These are phyloP conservation scores for Mactra quadrangularis DNA, from an alignment of 1,140 invertebrate genomes.

Conservation along the genomic window DNA sequence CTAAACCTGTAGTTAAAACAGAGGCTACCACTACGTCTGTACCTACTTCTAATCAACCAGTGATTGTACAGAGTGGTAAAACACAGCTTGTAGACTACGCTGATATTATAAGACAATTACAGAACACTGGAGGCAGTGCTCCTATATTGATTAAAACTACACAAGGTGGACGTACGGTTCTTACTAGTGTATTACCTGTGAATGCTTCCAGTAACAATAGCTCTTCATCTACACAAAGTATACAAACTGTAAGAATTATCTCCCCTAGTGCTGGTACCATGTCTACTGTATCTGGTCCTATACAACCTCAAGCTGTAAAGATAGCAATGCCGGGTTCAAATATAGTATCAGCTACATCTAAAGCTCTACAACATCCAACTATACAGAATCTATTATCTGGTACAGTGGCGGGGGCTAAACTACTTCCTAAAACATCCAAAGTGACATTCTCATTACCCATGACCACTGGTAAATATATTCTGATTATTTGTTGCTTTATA, in stretches of 20 bases:
- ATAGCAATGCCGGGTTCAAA: neutral
- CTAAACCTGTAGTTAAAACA: conserved; percentile 48
- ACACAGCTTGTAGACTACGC: conserved; percentile 54
- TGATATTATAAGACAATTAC: conserved; percentile 44
- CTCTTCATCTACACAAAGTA: neutral
- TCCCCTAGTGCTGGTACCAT: conserved; percentile 8
- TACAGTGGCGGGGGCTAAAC: conserved; percentile 24
- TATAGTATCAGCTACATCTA: conserved; percentile 4
- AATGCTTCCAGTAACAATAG: conserved; percentile 16
- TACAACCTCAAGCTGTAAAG: conserved; percentile 20
- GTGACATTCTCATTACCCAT: no score
- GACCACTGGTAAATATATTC: no score
- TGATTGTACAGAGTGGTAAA: conserved; percentile 56
- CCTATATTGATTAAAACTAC: conserved; percentile 48
- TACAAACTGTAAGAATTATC: conserved; percentile 30
- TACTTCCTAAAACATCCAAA: conserved; percentile 2
- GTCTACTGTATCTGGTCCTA: neutral
- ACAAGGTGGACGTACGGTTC: conserved; percentile 55
- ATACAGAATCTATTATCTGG: conserved; percentile 54
- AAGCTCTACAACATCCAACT: conserved; percentile 47
- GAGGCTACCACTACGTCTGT: neutral
- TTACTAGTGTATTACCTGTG: conserved; percentile 50
- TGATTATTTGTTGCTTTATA: no score
- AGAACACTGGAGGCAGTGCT: conserved; percentile 17
- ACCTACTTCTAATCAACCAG: conserved; percentile 17